These are phyloP conservation scores for Eretmocerus hayati DNA, from an alignment of 2,888 invertebrate genomes.

Conservation along the genomic window DNA sequence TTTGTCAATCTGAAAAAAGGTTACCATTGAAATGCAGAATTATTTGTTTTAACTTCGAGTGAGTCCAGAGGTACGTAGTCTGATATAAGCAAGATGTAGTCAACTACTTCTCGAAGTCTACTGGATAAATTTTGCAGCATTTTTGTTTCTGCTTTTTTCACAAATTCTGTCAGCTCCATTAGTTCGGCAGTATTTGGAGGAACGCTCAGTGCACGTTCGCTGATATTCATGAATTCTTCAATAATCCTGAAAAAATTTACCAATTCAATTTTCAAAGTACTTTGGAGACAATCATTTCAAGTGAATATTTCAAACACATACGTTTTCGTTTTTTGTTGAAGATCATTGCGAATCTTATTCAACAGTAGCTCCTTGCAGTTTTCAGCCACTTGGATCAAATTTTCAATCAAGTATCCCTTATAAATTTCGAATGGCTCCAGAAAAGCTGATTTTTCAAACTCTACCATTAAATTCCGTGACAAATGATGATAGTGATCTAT, in stretches of 20 bases:
- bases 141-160: conserved; percentile 65
- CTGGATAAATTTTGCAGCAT: conserved; percentile 69
- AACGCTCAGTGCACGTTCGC: conserved; percentile 68
- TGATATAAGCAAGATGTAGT: conserved; percentile 74
- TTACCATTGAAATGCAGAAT: conserved; percentile 77
- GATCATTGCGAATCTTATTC: conserved; percentile 68
- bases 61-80: conserved; percentile 76
- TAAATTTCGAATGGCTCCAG: conserved; percentile 83
- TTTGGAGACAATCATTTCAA: not conserved
- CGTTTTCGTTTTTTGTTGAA: conserved; percentile 70
- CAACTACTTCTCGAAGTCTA: conserved; percentile 60
- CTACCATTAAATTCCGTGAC: conserved; percentile 54
- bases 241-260: conserved; percentile 56
- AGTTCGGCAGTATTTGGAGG: conserved; percentile 80
- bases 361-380: conserved; percentile 64
- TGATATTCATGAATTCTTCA: conserved; percentile 75
- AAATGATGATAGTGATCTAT: conserved; percentile 59
- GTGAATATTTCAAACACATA: conserved; percentile 42
- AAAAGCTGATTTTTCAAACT: conserved; percentile 58
- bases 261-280: not conserved
- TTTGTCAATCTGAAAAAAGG: not conserved
- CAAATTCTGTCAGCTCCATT: conserved; percentile 75
- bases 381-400: conserved; percentile 63
- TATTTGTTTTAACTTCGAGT: conserved; percentile 82
- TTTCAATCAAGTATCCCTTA: conserved; percentile 67